Base-by-base conservation (phyloP, 92 coral and sea anemone genomes). In the Heteractis magnifica region DNA sequence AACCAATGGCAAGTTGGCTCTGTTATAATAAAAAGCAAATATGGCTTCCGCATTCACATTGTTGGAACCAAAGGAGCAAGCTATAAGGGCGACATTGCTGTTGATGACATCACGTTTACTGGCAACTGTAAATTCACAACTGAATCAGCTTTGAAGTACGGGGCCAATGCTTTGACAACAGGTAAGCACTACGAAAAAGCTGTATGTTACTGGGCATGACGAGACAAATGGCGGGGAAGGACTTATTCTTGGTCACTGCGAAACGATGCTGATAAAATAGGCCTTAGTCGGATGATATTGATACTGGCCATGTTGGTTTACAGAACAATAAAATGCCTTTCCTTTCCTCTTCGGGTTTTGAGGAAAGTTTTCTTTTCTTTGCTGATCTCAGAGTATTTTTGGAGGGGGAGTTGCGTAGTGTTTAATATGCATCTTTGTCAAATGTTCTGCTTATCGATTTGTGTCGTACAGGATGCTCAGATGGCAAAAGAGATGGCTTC, bases 31-130 rank as follows among this genome's bases (percentile, higher is more conserved):
- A 75, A 80, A 51, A 96, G 99, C 59, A 83, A 83, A 26, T 93
- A 87, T 80, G 98, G 86, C 23, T 93, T 92, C 95, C 97, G 98
- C 4, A 77, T 96, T 21, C 97, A 92, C 86, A 87, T 96, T 51
- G 92, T 91, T 12, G 99, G 90, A 49, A 82, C 93, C 3, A 87
- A 93, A 68, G 99, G 99, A 48, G 10, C 41, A 6, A 89, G 91
- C 60, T 96, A 89, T 82, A 82, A 85, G 75, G 98, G 94, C 8
- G 98, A 94, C 51, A 94, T 94, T 10, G 92, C 98, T 49, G 80
- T 94, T 10, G 98, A 94, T 75, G 98, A 94, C 81, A 86, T 94
- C 52, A 14, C 85, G 65, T 94, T 94, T 77, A 41, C 55, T 23
- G 88, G 85, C 6, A 68, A 41, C 41, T 91, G 92, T 52, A 60